Conservation (phyloP, 2,113 vertebrate species). For the Excalfactoria chinensis region DNA sequence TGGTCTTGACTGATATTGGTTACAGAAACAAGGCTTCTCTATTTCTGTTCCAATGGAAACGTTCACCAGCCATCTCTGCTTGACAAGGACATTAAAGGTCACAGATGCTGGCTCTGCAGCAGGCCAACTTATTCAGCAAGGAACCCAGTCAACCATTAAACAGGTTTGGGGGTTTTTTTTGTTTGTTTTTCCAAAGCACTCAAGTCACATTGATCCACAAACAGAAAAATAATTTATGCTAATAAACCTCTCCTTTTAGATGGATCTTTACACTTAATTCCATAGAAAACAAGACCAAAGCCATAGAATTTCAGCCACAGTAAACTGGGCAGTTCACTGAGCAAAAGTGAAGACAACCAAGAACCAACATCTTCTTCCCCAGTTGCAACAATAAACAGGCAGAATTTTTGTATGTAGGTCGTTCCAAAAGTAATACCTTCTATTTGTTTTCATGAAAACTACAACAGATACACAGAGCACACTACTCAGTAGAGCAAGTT, state of each 20-base stretch:
- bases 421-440: neutral
- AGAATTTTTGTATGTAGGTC: neutral
- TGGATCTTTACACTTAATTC: neutral
- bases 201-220: neutral
- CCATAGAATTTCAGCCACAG: neutral
- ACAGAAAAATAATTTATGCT: neutral
- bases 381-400: neutral
- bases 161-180: too few relatives aligned
- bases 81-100: slow-evolving; percentile 54
- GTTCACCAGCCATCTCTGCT: neutral
- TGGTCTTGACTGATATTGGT: neutral
- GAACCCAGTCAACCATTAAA: slow-evolving; percentile 35
- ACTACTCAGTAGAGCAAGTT: neutral
- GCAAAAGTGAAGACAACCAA: neutral
- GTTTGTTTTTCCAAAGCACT: neutral
- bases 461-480: too few relatives aligned
- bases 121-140: slow-evolving; percentile 45
- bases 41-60: neutral
- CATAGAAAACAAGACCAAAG: neutral
- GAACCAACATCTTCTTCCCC: neutral
- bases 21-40: neutral
- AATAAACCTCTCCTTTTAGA: neutral
- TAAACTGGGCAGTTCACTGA: neutral
- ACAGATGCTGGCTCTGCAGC: slow-evolving; percentile 61
- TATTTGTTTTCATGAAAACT: neutral